Conservation (phyloP, 2,113 vertebrate species). For the Forbesichthys papilliferus region DNA sequence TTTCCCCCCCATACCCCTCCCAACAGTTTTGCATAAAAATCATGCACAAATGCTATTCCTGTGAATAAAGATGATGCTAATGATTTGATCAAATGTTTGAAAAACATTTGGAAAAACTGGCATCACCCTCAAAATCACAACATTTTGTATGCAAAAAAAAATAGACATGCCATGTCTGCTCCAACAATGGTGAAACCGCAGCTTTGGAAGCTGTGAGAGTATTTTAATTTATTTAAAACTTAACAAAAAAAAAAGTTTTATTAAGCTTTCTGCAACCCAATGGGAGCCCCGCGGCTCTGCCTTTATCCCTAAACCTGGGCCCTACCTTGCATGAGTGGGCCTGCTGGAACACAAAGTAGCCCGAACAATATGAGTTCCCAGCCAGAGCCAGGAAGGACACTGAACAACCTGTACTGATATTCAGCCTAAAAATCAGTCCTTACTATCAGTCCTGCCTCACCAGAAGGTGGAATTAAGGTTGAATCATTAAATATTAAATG, state of each 20-base stretch:
- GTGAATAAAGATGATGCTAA: slow-evolving; percentile 17
- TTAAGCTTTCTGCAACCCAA: neutral
- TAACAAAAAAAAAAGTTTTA: neutral
- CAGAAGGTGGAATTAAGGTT: neutral
- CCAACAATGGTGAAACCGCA: slow-evolving; percentile 10
- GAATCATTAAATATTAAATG: too few relatives aligned
- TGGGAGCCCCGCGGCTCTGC: neutral
- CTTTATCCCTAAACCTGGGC: slow-evolving; percentile 11
- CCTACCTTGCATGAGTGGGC: neutral
- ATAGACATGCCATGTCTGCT: neutral
- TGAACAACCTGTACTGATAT: neutral
- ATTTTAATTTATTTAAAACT: neutral
- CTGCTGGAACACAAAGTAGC: neutral
- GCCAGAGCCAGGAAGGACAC: neutral
- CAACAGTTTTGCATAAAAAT: slow-evolving; percentile 57
- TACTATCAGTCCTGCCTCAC: neutral
- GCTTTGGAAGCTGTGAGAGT: slow-evolving; percentile 12
- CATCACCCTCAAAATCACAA: slow-evolving; percentile 17
- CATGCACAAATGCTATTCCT: slow-evolving; percentile 41
- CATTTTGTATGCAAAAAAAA: slow-evolving; percentile 23
- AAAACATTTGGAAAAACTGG: neutral
- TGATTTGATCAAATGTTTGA: slow-evolving; percentile 3
- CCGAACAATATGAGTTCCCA: neutral
- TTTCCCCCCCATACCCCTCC: slow-evolving; percentile 53
- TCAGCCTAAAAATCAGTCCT: neutral